phyloP scores from a whole-genome alignment of 1,140 invertebrate species.

The Papilio dardanus region DNA sequence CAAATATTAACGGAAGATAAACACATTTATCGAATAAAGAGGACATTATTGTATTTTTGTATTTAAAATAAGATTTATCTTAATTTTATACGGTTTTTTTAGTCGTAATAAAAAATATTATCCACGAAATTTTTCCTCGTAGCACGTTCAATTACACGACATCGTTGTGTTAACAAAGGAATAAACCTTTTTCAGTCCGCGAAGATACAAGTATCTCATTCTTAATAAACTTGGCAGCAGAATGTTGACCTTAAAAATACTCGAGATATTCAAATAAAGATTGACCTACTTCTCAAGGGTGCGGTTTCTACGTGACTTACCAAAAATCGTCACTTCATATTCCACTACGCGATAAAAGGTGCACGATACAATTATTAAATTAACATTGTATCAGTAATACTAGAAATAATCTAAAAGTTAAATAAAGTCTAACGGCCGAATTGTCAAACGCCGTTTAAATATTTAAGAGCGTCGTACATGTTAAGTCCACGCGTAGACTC shows the following conservation, averaged over 20 bases:
- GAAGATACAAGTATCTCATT: slow-evolving; percentile 14
- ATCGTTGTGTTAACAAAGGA: slow-evolving; percentile 9
- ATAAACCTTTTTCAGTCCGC: slow-evolving; percentile 3
- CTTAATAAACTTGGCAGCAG: slow-evolving; percentile 5
- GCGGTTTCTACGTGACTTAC: slow-evolving; percentile 17
- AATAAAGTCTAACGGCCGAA: no score
- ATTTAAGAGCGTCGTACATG: no score
- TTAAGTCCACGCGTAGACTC: no score
- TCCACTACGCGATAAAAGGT: neutral
- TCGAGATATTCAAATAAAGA: slow-evolving; percentile 13
- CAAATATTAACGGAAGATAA: no score
- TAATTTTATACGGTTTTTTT: neutral
- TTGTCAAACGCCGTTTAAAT: no score
- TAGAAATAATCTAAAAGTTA: no score
- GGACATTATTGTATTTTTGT: no score
- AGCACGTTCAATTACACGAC: neutral
- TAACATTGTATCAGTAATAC: no score
- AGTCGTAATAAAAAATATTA: neutral
- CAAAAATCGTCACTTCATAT: neutral
- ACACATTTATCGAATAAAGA: no score
- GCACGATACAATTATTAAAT: neutral
- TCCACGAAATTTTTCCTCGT: neutral
- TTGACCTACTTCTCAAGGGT: slow-evolving; percentile 15
- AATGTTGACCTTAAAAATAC: slow-evolving; percentile 22
- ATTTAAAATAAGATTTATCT: no score